A percentile compares a stretch with the other conserved stretches of the same genome.
phyloP scores from a whole-genome alignment of 92 coral and sea anemone species.

The Pocillopora meandrina region DNA sequence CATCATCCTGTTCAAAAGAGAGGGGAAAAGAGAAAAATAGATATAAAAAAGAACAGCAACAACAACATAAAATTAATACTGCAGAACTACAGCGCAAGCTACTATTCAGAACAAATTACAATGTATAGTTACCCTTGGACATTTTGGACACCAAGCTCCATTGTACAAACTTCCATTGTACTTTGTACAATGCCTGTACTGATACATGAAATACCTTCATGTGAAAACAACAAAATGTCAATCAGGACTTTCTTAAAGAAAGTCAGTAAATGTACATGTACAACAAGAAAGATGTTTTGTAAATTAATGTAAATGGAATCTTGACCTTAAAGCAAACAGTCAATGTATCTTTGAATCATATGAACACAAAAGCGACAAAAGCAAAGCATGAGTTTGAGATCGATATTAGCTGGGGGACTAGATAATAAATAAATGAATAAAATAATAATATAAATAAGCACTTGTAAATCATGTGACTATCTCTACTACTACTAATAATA shows the following conservation, averaged over 20 bases:
- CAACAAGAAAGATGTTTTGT: neutral
- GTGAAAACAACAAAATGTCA: constrained; percentile 13
- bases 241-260: neutral
- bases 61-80: neutral
- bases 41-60: no score
- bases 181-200: constrained; percentile 49
- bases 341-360: constrained; percentile 4
- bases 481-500: no score
- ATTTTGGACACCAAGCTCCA: constrained; percentile 61
- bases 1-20: constrained; percentile 35
- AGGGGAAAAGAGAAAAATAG: no score
- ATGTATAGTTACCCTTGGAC: constrained; percentile 60
- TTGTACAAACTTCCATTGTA: constrained; percentile 49
- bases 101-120: neutral
- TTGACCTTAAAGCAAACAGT: constrained; percentile 5
- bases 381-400: no score
- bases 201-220: constrained; percentile 56
- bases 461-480: no score
- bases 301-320: constrained; percentile 10
- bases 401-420: no score
- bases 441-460: no score
- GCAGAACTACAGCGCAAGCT: constrained; percentile 9
- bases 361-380: neutral
- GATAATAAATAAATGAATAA: no score
- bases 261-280: constrained; percentile 1